phyloP scores from a whole-genome alignment of 2,888 invertebrate species.

The Hybos culiciformis region DNA sequence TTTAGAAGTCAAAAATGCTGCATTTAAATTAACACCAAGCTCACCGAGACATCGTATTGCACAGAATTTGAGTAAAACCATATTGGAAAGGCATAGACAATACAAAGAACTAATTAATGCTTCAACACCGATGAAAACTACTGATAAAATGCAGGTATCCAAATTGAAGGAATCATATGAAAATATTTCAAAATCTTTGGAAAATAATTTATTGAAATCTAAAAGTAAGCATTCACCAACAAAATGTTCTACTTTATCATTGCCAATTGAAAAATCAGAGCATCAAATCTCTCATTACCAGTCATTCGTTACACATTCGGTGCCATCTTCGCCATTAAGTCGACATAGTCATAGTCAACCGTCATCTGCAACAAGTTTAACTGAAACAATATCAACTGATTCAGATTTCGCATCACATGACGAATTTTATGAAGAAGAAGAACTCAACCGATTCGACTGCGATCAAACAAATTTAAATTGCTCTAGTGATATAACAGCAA shows the following conservation, averaged over 20 bases:
- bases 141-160: no score
- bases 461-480: neutral
- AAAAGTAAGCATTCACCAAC: neutral
- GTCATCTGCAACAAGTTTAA: neutral
- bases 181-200: neutral
- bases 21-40: slow-evolving; percentile 21
- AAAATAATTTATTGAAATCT: neutral
- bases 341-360: slow-evolving; percentile 7
- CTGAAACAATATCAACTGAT: slow-evolving; percentile 14
- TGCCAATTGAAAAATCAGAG: no score
- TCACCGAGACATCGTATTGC: slow-evolving; percentile 24
- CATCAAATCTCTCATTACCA: no score
- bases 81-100: slow-evolving; percentile 20
- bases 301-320: neutral
- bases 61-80: slow-evolving; percentile 5
- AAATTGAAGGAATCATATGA: no score
- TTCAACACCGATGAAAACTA: slow-evolving; percentile 10
- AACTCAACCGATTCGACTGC: neutral
- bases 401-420: slow-evolving; percentile 20
- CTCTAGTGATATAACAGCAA: slow-evolving; percentile 9
- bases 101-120: slow-evolving; percentile 1
- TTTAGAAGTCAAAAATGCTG: no score
- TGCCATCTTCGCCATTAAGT: slow-evolving; percentile 2
- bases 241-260: no score
- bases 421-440: slow-evolving; percentile 14